phyloP scores from a whole-genome alignment of 2,797 vertebrate genomes.

The Garrulus glandarius region DNA sequence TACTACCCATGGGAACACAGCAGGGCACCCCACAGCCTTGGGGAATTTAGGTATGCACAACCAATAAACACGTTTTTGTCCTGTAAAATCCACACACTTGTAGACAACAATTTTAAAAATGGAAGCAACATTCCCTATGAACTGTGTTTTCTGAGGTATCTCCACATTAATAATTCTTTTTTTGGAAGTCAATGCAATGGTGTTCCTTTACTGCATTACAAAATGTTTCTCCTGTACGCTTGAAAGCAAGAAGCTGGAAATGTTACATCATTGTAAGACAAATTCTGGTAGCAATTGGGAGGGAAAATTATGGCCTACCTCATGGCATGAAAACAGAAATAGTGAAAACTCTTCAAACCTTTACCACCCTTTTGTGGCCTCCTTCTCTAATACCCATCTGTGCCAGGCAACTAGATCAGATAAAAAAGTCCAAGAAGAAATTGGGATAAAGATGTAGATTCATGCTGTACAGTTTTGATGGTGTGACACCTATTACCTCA shows the following conservation, averaged over 20 bases:
- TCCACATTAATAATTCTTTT: neutral
- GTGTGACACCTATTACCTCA: neutral
- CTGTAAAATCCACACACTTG: neutral
- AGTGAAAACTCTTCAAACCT: neutral
- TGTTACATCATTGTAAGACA: neutral
- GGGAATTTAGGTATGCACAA: neutral
- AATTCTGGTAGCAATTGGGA: neutral
- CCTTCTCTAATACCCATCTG: neutral
- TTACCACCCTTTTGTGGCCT: neutral
- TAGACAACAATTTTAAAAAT: neutral
- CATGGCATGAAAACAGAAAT: neutral
- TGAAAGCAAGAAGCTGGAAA: neutral
- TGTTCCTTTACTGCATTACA: neutral
- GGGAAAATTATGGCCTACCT: neutral
- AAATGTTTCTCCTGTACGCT: fast-evolving
- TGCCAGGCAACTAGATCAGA: neutral
- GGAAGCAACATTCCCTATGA: neutral
- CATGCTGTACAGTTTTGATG: neutral
- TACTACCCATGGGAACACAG: neutral
- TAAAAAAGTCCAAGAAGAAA: neutral
- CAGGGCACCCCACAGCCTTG: neutral
- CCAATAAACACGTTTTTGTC: neutral
- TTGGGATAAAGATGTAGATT: neutral
- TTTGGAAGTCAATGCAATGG: neutral
- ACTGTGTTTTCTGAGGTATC: neutral